A percentile compares a stretch with the other conserved stretches of the same genome.
Conservation (phyloP, 2,113 vertebrate species). For the Motacilla alba region DNA sequence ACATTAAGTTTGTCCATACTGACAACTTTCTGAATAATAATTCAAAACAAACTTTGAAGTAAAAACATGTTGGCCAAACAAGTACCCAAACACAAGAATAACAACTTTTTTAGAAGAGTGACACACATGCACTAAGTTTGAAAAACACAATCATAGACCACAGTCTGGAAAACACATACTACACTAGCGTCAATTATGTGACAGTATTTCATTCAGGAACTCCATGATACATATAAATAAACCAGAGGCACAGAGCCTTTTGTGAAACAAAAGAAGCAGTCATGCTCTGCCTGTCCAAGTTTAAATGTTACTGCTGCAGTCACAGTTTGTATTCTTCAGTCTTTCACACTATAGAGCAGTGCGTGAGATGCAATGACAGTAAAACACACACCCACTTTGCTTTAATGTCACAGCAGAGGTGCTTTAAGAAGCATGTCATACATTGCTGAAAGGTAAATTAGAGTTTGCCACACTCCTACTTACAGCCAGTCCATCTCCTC, state of each 20-base stretch:
- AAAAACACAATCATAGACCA: neutral
- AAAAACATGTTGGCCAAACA: neutral
- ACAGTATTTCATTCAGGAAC: neutral
- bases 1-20: neutral
- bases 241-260: neutral
- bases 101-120: neutral
- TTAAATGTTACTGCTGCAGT: neutral
- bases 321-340: neutral
- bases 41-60: neutral
- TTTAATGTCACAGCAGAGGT: neutral
- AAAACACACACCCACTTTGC: neutral
- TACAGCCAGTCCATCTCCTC: conserved; percentile 99
- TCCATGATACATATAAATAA: neutral
- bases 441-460: neutral
- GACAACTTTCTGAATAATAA: neutral
- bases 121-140: neutral
- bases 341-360: neutral
- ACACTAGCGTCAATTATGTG: neutral
- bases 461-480: conserved; percentile 67
- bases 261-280: neutral
- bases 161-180: neutral
- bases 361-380: accelerated
- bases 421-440: neutral
- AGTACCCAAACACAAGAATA: neutral
- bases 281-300: neutral